phyloP scores from a whole-genome alignment of 1,140 invertebrate species.

The Cyclargus thomasi region DNA sequence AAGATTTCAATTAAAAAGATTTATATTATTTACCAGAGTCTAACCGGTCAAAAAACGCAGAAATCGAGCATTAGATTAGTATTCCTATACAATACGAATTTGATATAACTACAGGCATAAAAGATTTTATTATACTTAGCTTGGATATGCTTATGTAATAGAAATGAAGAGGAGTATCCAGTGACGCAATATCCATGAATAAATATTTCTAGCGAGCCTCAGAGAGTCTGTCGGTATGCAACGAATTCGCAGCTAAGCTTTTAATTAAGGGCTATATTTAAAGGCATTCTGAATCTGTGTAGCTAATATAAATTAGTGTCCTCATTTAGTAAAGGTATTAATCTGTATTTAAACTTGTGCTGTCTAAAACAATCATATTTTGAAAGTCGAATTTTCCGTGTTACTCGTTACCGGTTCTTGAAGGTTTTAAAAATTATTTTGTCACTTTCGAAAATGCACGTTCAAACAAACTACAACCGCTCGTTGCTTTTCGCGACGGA shows the following conservation, averaged over 20 bases:
- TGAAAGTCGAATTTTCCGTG: too few species aligned
- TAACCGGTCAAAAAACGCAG: too few species aligned
- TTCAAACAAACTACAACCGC: too few species aligned
- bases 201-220: slow-evolving; percentile 10
- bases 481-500: too few species aligned
- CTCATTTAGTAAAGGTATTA: neutral
- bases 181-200: slow-evolving; percentile 1
- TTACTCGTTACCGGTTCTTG: too few species aligned
- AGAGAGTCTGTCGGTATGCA: slow-evolving; percentile 9
- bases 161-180: neutral
- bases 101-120: neutral
- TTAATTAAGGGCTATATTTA: slow-evolving; percentile 15
- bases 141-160: neutral
- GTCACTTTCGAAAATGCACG: too few species aligned
- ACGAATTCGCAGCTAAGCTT: slow-evolving; percentile 9
- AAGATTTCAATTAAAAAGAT: too few species aligned
- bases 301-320: slow-evolving; percentile 5
- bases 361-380: too few species aligned
- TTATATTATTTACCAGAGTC: too few species aligned
- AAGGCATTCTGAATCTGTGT: neutral
- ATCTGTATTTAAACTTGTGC: too few species aligned
- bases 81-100: neutral
- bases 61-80: too few species aligned
- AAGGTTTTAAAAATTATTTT: too few species aligned
- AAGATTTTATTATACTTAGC: neutral